Evolutionary conservation across 1,140 invertebrate genomes (phyloP).

Genomic region (Agrypnia vestita): DNA sequence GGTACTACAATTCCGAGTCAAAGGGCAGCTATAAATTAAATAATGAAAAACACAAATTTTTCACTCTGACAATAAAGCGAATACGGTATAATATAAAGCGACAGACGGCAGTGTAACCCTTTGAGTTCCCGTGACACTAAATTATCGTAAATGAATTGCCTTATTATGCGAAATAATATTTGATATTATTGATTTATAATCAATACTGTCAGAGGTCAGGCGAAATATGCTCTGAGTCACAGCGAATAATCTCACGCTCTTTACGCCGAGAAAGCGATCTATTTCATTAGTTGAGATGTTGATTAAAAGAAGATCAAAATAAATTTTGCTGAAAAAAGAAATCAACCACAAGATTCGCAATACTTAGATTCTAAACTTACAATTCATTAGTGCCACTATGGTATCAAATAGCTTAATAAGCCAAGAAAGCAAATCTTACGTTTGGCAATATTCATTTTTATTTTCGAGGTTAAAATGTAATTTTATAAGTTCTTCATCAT

Average conservation of each 20-base stretch:
- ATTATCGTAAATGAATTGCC: conserved; percentile 26
- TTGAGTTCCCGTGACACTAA: conserved; percentile 38
- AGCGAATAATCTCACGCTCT: no score
- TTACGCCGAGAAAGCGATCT: no score
- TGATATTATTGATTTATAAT: conserved; percentile 21
- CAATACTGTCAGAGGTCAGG: not conserved
- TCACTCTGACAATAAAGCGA: not conserved
- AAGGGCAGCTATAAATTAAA: conserved; percentile 18
- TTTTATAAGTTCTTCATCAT: no score
- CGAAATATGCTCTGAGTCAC: not conserved
- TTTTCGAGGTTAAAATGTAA: not conserved
- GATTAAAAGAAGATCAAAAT: no score
- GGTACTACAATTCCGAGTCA: not conserved
- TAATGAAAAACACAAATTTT: conserved; percentile 25
- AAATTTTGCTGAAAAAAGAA: no score
- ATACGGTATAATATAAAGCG: not conserved
- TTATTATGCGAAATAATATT: conserved; percentile 23
- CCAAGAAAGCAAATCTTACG: no score
- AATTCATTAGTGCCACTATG: no score
- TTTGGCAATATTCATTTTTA: not conserved
- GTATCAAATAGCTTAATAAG: no score
- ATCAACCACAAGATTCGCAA: no score
- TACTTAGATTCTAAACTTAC: no score
- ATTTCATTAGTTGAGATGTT: no score
- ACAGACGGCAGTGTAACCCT: conserved; percentile 34